These are phyloP conservation scores for Hirudo medicinalis DNA, from an alignment of 1,140 invertebrate genomes.

Conservation along the genomic window DNA sequence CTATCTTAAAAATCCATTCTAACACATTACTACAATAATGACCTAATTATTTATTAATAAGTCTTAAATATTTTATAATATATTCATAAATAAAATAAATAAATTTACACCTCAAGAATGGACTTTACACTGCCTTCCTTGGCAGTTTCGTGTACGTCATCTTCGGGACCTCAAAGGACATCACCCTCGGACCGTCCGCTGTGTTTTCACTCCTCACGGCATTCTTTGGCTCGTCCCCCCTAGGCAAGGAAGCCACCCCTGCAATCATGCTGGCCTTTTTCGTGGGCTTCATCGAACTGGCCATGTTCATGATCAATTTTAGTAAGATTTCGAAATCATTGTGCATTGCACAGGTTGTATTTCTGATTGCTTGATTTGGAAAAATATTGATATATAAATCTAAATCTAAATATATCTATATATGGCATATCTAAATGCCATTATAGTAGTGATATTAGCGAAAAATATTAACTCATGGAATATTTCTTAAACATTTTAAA, in stretches of 20 bases:
- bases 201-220: conserved; percentile 39
- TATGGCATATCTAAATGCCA: too few species aligned
- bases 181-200: conserved; percentile 42
- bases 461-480: too few species aligned
- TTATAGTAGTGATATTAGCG: too few species aligned
- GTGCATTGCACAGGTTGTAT: too few species aligned
- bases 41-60: not conserved
- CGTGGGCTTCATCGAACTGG: conserved; percentile 57
- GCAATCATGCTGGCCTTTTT: conserved; percentile 65
- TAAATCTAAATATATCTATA: too few species aligned
- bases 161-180: conserved; percentile 59
- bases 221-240: conserved; percentile 29
- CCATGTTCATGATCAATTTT: conserved; percentile 59
- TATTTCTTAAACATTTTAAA: too few species aligned
- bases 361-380: too few species aligned
- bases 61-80: not conserved
- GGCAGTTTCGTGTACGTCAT: conserved; percentile 74
- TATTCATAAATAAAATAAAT: too few species aligned
- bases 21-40: not conserved
- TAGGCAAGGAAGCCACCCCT: conserved; percentile 41
- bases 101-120: conserved; percentile 33
- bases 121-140: conserved; percentile 78
- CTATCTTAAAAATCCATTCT: not conserved
- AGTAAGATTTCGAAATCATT: not conserved
- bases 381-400: too few species aligned